A percentile compares a stretch with the other conserved stretches of the same genome.
These are phyloP conservation scores for Netelia inedita DNA, from an alignment of 2,888 invertebrate genomes.

Conservation along the genomic window DNA sequence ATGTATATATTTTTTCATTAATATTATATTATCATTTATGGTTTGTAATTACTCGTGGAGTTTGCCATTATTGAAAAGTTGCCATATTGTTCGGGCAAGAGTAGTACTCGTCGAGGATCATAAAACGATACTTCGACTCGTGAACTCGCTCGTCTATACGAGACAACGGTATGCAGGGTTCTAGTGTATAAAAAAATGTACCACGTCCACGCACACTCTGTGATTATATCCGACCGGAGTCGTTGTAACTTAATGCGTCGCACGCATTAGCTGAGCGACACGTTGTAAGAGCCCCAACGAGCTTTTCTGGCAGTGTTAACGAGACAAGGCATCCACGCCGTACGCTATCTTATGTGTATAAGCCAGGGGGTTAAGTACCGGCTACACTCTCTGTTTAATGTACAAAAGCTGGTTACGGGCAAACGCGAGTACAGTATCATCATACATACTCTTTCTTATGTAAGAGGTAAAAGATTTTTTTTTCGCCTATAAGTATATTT, in stretches of 20 bases:
- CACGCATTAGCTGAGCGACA: slow-evolving; percentile 55
- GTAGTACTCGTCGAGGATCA: slow-evolving; percentile 30
- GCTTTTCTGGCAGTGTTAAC: slow-evolving; percentile 43
- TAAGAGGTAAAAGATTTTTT: too few relatives aligned
- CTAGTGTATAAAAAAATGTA: slow-evolving; percentile 43
- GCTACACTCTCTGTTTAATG: slow-evolving; percentile 43
- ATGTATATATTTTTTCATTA: slow-evolving; percentile 2
- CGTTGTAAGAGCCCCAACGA: slow-evolving; percentile 36
- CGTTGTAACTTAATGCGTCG: slow-evolving; percentile 63
- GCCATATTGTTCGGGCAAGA: slow-evolving; percentile 15
- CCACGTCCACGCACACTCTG: neutral
- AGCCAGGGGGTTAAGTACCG: slow-evolving; percentile 31
- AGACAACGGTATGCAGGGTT: slow-evolving; percentile 28
- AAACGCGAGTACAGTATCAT: neutral
- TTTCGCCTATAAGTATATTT: too few relatives aligned
- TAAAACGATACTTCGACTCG: slow-evolving; percentile 37
- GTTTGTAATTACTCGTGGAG: neutral
- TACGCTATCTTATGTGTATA: slow-evolving; percentile 46
- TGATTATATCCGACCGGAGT: slow-evolving; percentile 30
- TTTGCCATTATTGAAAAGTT: slow-evolving; percentile 17
- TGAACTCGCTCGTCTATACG: slow-evolving; percentile 11
- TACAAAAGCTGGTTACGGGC: slow-evolving; percentile 44
- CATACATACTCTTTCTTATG: neutral
- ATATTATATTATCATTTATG: neutral
- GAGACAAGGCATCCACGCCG: slow-evolving; percentile 53